These are phyloP conservation scores for Drosophila ogumai DNA, from an alignment of 1,140 invertebrate genomes.

Conservation along the genomic window DNA sequence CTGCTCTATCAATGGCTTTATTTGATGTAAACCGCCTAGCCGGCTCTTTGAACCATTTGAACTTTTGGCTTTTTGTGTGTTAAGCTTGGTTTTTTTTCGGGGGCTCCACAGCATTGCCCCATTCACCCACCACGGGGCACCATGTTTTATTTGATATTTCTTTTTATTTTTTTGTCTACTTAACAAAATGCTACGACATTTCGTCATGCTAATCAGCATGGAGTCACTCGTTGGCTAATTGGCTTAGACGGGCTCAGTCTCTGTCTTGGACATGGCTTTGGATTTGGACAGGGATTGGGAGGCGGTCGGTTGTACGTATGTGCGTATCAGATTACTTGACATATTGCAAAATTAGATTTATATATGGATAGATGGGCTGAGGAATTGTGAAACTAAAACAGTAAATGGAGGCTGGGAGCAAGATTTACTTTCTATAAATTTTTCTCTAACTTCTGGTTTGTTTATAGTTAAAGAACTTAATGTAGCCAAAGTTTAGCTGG, in stretches of 20 bases:
- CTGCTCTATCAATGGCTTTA: slow-evolving; percentile 59
- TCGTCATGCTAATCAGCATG: slow-evolving; percentile 79
- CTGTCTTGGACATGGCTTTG: slow-evolving; percentile 23
- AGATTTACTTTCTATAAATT: slow-evolving; percentile 3
- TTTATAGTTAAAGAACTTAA: slow-evolving; percentile 13
- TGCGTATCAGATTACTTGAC: slow-evolving; percentile 50
- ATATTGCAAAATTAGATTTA: slow-evolving; percentile 54
- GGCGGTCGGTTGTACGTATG: background rate
- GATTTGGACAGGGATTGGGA: slow-evolving; percentile 18
- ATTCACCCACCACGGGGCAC: slow-evolving; percentile 57
- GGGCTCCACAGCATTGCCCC: slow-evolving; percentile 24
- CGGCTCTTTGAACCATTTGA: slow-evolving; percentile 64
- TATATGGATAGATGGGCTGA: slow-evolving; percentile 30
- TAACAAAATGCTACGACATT: slow-evolving; percentile 73
- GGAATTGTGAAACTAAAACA: slow-evolving; percentile 17
- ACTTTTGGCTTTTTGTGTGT: slow-evolving; percentile 72
- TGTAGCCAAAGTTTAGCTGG: background rate
- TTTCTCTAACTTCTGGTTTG: background rate
- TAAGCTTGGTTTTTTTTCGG: slow-evolving; percentile 5
- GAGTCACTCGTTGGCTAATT: slow-evolving; percentile 67
- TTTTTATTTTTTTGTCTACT: slow-evolving; percentile 15
- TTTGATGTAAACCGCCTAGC: slow-evolving; percentile 74
- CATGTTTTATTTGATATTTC: slow-evolving; percentile 51
- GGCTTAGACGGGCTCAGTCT: slow-evolving; percentile 50
- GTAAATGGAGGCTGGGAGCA: background rate